phyloP scores from a whole-genome alignment of 2,113 vertebrate genomes.

The Paradisaea rubra region DNA sequence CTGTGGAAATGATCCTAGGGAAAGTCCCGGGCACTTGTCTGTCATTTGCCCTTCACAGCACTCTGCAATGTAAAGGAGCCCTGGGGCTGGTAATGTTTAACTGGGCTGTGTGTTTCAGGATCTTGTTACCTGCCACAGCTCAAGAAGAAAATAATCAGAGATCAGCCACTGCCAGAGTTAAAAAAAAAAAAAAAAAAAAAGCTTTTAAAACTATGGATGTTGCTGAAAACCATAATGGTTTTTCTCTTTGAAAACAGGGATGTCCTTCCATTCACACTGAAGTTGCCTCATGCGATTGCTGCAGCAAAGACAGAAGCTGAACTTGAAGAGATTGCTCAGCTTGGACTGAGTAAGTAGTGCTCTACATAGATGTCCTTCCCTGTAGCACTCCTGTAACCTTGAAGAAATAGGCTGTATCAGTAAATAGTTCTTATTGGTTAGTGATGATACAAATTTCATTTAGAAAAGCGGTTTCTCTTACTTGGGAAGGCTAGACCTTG shows the following conservation, averaged over 20 bases:
- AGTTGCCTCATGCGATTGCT: conserved; percentile 85
- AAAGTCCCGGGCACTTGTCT: background rate
- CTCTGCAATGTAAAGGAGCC: background rate
- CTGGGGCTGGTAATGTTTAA: background rate
- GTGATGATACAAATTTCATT: background rate
- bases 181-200: background rate
- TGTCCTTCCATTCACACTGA: conserved; percentile 88
- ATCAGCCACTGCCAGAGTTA: background rate
- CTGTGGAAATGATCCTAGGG: background rate
- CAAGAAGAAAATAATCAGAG: background rate
- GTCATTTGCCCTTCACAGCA: background rate
- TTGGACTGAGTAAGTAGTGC: conserved; percentile 82
- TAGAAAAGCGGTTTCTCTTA: background rate
- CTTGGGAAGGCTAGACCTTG: background rate
- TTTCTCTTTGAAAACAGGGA: conserved; percentile 74
- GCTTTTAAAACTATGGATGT: background rate
- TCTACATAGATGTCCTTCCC: background rate
- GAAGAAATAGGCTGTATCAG: background rate
- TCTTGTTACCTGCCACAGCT: background rate
- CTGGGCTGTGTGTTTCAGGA: background rate
- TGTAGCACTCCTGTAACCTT: background rate
- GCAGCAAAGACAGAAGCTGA: conserved; percentile 85
- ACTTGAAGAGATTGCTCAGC: conserved; percentile 87
- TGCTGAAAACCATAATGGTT: background rate
- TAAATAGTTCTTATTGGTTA: background rate